Base-by-base conservation (phyloP, 2,113 vertebrate species). In the Calidris pugnax region DNA sequence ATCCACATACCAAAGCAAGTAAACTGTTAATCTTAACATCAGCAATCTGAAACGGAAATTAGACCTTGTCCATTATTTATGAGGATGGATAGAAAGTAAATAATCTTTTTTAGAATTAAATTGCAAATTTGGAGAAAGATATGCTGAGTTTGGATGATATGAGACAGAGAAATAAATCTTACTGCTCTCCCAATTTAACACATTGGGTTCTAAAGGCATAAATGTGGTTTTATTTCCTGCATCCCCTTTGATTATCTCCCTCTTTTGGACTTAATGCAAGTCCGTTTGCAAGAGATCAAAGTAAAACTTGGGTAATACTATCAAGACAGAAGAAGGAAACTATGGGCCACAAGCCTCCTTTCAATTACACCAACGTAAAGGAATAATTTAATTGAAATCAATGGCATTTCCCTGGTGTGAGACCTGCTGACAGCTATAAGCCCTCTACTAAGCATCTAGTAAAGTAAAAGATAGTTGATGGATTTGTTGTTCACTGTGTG, bases 31-130 rank as follows among this genome's bases (percentile, higher is more conserved):
- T 93, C 90, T 90, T 68, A 60, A 76, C 39, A 82, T 74, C 87
- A 87, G 48, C 55, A 30, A 60, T 59, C 79, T 80, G 63, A 90
- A 60, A 30, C 1, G 1, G 79, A 95, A 95, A 95, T 93, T 88
- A 90, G 72, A 90, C 59, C 32, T 86, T 62, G 45, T 62, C 85
- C 45, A 27, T 93, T 88, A 90, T 96, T 95, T 82, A 80, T 88
- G 85, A 85, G 77, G n/a, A 23, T 32, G 18, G 33, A 21, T 85
- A 39, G 85, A 85, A 94, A 93, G 35, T 56, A 85, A 91, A 91
- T 87, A 86, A 76, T 69, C 5, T 47, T 68, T 82, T 91, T 95
- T 71, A 92, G 24, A 41, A 71, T 77, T 95, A 83, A 90, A 87
- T 90, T 95, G 59, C 75, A 86, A 66, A 80, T 84, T 92, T 7